Evolutionary conservation across 2,113 vertebrate genomes (phyloP), one percentile per base, ranked within the genome.

Genomic region (Neotragus moschatus): DNA sequence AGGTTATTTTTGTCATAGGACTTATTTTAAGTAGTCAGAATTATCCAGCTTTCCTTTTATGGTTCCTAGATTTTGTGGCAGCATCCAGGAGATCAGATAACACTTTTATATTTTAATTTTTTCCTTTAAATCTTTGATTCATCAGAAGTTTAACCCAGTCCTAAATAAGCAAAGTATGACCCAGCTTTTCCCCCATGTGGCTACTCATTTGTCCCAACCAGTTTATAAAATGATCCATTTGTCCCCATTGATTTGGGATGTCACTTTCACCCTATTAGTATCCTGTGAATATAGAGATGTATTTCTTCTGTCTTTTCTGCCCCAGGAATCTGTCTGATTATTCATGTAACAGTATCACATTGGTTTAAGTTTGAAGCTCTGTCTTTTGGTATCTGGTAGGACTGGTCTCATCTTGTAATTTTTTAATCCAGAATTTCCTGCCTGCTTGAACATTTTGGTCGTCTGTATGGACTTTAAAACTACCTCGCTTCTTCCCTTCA

Each of bases 21-120:
- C 75, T 96, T 97, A 97, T 87, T 96, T 96, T 96, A 95, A 96
- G 95, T 84, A 88, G 73, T 96, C 89, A 96, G 0, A 96, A 97
- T 97, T 97, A 96, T 70, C 90, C 80, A 96, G 13, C 80, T 96
- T 96, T 96, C 95, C 95, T 94, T 97, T 96, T 97, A 94, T 96
- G 96, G 80, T 96, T 96, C 33, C 47, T 91, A 77, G 84, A 58
- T 95, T 98, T 96, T 96, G 84, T 96, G 84, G 93, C 79, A 89
- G 92, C 43, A 63, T 95, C 84, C 96, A 86, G 79, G 85, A 94
- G 49, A 98, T 96, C 70, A 86, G 79, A 95, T 94, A 92, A 36
- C 82, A 87, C 77, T 96, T 96, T 95, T n/a, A 55, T 43, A 25
- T 77, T 96, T 97, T 79, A 85, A 12, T 39, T 89, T 95, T 95